These are phyloP conservation scores for Aplochiton taeniatus DNA, from an alignment of 2,797 vertebrate genomes.

Conservation along the genomic window DNA sequence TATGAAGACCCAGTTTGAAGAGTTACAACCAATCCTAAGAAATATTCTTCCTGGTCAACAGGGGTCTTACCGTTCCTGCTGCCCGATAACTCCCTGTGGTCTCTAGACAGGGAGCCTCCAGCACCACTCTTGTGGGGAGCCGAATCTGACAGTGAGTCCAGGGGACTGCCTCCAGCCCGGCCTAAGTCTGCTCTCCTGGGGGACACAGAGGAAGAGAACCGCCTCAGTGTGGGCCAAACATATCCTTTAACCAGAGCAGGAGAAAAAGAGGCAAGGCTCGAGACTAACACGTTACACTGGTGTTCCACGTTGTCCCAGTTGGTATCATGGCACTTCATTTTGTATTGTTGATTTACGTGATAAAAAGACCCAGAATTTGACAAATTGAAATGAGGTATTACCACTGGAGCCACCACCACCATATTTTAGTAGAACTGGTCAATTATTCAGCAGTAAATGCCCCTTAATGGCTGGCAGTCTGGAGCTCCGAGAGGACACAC, in stretches of 20 bases:
- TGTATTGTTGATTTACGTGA: no score
- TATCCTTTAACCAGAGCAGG: no score
- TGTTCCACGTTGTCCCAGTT: no score
- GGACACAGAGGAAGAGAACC: conserved; percentile 3
- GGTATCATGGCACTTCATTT: no score
- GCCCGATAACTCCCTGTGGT: conserved; percentile 66
- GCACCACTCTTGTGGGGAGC: conserved; percentile 54
- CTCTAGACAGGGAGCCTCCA: conserved; percentile 61
- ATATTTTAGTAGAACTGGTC: no score
- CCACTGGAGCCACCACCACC: no score
- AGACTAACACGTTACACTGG: no score
- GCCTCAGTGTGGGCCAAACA: conserved; percentile 8
- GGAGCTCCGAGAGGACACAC: not conserved
- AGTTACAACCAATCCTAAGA: not conserved
- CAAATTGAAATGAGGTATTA: no score
- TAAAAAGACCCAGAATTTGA: no score
- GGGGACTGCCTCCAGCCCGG: conserved; percentile 61
- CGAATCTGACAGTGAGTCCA: conserved; percentile 63
- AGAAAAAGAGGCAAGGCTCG: no score
- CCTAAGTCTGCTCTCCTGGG: conserved; percentile 77
- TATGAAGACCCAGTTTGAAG: not conserved
- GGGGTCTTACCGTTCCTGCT: conserved; percentile 67
- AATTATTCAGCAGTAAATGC: no score
- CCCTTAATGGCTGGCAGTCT: no score
- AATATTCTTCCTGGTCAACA: not conserved